phyloP scores from a whole-genome alignment of 2,888 invertebrate genomes.

The Leistus spinibarbis region DNA sequence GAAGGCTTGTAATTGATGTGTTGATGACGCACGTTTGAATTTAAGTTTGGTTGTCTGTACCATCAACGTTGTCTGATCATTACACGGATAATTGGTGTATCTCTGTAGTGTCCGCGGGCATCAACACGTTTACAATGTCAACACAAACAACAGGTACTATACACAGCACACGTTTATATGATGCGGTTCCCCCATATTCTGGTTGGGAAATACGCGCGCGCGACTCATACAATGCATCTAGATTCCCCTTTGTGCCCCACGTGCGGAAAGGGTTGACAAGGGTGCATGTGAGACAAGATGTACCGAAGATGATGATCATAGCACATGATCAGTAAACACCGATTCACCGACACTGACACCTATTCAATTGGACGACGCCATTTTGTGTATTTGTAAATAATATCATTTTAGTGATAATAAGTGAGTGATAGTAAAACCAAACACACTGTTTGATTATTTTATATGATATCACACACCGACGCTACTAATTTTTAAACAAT shows the following conservation, averaged over 20 bases:
- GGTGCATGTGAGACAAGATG: not conserved
- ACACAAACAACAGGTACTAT: constrained; percentile 34
- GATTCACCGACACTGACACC: not conserved
- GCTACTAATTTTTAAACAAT: too few species aligned
- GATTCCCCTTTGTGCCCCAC: not conserved
- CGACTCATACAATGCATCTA: not conserved
- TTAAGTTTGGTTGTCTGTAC: not conserved
- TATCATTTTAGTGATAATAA: not conserved
- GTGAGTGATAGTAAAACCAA: not conserved
- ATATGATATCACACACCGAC: not conserved
- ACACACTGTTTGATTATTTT: not conserved
- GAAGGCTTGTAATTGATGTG: too few species aligned
- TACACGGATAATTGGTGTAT: not conserved
- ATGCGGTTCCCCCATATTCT: not conserved
- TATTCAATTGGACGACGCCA: not conserved
- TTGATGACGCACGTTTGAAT: too few species aligned
- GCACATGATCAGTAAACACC: not conserved
- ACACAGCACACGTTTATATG: constrained; percentile 2
- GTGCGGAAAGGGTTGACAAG: not conserved
- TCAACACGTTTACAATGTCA: not conserved
- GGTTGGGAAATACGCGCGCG: not conserved
- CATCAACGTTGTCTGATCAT: not conserved
- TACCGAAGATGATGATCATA: constrained; percentile 18
- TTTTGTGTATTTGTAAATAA: not conserved
- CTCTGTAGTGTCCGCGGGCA: not conserved